Conservation (phyloP, 1,140 invertebrate genomes). For the Amphibalanus amphitrite region DNA sequence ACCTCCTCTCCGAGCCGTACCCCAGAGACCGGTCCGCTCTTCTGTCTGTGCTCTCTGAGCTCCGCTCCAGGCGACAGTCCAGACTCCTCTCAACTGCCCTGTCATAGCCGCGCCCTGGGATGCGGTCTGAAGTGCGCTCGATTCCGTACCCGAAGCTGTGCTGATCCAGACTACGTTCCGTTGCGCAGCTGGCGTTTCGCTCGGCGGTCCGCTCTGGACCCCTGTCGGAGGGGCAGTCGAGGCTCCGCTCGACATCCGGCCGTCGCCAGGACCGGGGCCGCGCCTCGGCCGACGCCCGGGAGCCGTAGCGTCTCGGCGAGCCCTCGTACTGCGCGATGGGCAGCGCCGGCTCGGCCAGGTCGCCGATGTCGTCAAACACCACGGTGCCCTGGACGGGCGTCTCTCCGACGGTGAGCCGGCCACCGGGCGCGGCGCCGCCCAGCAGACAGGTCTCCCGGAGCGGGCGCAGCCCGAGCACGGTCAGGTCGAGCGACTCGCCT, state of each 20-base stretch:
- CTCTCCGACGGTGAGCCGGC: background rate
- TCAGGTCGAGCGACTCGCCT: background rate
- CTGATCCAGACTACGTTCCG: background rate
- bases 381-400: background rate
- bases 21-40: background rate
- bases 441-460: background rate
- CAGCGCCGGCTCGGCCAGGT: conserved; percentile 6
- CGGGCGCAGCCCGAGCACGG: background rate
- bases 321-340: conserved; percentile 25
- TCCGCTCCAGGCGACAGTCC: background rate
- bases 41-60: background rate
- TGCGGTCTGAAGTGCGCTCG: background rate
- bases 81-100: background rate
- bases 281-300: conserved; percentile 13
- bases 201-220: background rate
- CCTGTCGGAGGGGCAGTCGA: background rate
- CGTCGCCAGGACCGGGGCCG: background rate
- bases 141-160: background rate
- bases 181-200: background rate
- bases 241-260: background rate
- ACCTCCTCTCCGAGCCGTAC: background rate
- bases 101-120: background rate
- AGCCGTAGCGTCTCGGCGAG: conserved; percentile 23
- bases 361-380: background rate
- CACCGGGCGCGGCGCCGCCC: too few relatives aligned